Evolutionary conservation across 2,888 invertebrate genomes (phyloP).

Genomic region (Nesidiocoris tenuis): DNA sequence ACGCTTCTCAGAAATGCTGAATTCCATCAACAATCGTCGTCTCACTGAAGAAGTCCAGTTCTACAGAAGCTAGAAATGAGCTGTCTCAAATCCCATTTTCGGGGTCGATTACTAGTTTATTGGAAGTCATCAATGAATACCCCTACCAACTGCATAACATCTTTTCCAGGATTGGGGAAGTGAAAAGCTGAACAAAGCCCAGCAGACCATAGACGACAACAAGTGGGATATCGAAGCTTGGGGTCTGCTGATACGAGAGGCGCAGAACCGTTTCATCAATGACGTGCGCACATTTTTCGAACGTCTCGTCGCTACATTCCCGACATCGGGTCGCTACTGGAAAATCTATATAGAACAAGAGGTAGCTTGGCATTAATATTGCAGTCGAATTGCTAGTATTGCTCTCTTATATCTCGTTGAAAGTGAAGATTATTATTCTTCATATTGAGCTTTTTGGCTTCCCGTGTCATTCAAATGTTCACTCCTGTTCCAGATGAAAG

Average conservation of each 20-base stretch:
- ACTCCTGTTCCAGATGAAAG: slow-evolving; percentile 85
- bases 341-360: slow-evolving; percentile 98
- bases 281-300: slow-evolving; percentile 92
- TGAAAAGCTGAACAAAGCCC: slow-evolving; percentile 78
- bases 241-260: slow-evolving; percentile 92
- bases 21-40: no score
- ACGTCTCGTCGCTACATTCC: slow-evolving; percentile 89
- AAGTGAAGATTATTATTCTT: no score
- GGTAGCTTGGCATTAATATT: slow-evolving; percentile 59
- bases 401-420: not conserved
- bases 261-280: slow-evolving; percentile 80
- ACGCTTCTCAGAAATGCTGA: no score
- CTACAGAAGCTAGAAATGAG: no score
- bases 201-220: slow-evolving; percentile 81
- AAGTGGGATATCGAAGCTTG: slow-evolving; percentile 96
- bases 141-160: no score
- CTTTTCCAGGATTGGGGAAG: slow-evolving; percentile 78
- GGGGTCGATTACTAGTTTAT: no score
- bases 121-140: no score
- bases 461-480: slow-evolving; percentile 50
- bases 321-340: slow-evolving; percentile 97
- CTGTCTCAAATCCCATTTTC: no score
- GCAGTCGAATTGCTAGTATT: not conserved
- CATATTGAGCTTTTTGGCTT: no score
- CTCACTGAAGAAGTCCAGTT: no score